These are phyloP conservation scores for Caenorhabditis sinica DNA, from an alignment of 2,888 invertebrate species.

Conservation along the genomic window DNA sequence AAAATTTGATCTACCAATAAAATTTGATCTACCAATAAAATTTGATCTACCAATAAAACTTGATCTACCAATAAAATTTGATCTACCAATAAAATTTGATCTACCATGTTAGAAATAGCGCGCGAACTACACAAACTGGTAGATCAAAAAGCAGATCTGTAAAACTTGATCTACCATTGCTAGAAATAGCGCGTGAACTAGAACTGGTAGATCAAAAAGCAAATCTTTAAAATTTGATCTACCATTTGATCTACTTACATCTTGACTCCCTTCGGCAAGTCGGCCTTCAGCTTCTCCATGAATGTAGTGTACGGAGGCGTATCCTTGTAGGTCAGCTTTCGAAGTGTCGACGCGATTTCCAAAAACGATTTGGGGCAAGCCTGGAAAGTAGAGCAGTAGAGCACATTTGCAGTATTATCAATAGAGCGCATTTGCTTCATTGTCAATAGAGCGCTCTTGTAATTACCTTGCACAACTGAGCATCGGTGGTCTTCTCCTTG, in stretches of 20 bases:
- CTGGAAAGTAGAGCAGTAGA: constrained; percentile 20
- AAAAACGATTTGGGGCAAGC: constrained; percentile 74
- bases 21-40: too few relatives aligned
- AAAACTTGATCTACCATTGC: too few relatives aligned
- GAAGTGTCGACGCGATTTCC: constrained; percentile 69
- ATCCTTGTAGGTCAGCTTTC: constrained; percentile 73
- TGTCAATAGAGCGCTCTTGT: too few relatives aligned
- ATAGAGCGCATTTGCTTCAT: neutral
- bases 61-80: too few relatives aligned
- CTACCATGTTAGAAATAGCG: too few relatives aligned
- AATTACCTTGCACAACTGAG: constrained; percentile 71
- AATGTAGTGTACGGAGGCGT: constrained; percentile 72
- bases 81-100: neutral
- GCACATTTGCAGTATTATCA: neutral
- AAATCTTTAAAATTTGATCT: neutral
- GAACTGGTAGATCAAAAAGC: too few relatives aligned
- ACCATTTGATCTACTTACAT: constrained; percentile 52
- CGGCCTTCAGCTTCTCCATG: constrained; percentile 69
- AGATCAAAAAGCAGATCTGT: too few relatives aligned
- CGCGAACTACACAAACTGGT: too few relatives aligned
- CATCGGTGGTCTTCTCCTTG: constrained; percentile 74
- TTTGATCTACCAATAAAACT: neutral
- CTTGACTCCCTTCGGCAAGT: constrained; percentile 69
- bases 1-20: neutral
- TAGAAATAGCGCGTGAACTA: too few relatives aligned